Evolutionary conservation across 2,888 invertebrate genomes (phyloP).

Genomic region (Plebejus anna): DNA sequence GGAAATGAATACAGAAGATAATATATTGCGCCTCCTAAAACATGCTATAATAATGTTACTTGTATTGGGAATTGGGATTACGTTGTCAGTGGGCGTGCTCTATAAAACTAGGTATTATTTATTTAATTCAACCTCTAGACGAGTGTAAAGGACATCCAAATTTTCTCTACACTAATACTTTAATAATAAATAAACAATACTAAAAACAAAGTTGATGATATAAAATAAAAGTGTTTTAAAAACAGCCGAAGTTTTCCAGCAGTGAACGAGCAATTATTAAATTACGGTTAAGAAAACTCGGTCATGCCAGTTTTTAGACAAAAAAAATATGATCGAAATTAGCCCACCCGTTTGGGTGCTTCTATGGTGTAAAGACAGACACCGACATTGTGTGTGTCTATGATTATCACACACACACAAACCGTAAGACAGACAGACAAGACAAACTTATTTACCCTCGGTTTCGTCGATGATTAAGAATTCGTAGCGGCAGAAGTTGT

Average conservation of each 20-base stretch:
- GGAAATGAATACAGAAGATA: not conserved
- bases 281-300: too few species aligned
- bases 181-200: not conserved
- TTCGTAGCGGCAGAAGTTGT: not conserved
- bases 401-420: too few species aligned
- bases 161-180: not conserved
- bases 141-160: not conserved
- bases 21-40: not conserved
- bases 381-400: too few species aligned
- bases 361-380: too few species aligned
- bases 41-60: not conserved
- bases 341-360: too few species aligned
- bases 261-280: too few species aligned
- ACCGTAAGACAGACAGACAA: too few species aligned
- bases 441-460: too few species aligned
- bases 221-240: too few species aligned
- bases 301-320: too few species aligned
- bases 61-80: not conserved
- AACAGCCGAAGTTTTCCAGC: too few species aligned
- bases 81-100: not conserved
- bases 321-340: too few species aligned
- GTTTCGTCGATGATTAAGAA: not conserved
- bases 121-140: conserved; percentile 2
- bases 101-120: not conserved
- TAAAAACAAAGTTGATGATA: not conserved